A percentile compares a stretch with the other conserved stretches of the same genome.
phyloP scores from a whole-genome alignment of 2,797 vertebrate species.

The Cercopithecus hamlyni region DNA sequence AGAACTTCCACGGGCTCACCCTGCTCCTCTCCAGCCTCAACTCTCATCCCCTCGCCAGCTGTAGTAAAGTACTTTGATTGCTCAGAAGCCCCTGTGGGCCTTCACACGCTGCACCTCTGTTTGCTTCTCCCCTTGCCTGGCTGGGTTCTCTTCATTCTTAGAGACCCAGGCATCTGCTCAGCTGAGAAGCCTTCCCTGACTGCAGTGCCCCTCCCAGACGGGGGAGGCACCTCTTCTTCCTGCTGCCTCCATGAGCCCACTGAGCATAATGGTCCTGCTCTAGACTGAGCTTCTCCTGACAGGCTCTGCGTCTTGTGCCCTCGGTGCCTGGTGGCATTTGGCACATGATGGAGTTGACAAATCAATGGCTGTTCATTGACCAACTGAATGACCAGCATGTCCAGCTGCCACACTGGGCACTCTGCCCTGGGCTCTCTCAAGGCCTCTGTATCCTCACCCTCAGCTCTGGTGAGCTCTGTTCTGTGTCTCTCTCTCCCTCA shows the following conservation, averaged over 20 bases:
- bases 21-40: background rate
- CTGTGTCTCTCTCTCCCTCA: background rate
- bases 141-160: background rate
- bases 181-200: background rate
- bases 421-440: background rate
- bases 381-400: background rate
- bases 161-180: background rate
- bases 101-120: background rate
- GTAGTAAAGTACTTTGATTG: background rate
- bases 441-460: background rate
- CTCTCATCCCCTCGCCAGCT: background rate
- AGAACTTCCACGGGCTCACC: background rate
- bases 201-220: background rate
- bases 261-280: background rate
- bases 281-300: background rate
- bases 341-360: background rate
- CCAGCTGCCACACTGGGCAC: background rate
- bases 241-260: rapidly evolving
- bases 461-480: background rate
- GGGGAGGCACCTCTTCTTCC: background rate
- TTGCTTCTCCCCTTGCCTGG: background rate
- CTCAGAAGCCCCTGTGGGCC: background rate
- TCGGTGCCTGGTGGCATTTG: background rate
- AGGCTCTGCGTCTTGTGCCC: background rate
- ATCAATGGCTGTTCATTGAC: background rate